Evolutionary conservation across 2,113 vertebrate genomes (phyloP).

Genomic region (Strix aluco): DNA sequence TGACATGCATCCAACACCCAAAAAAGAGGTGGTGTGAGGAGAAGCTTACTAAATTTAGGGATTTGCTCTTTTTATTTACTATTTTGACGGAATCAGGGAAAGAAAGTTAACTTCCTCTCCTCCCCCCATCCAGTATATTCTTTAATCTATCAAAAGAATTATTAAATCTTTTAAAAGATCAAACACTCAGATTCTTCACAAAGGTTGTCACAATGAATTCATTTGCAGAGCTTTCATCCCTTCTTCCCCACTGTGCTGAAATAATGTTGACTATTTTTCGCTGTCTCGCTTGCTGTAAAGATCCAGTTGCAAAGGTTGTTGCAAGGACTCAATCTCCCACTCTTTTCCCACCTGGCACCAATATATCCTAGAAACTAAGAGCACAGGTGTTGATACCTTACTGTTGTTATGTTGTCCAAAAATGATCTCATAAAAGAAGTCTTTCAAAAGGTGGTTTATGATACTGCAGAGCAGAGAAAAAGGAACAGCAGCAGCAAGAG

Average conservation of each 20-base stretch:
- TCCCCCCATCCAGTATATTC: constrained; percentile 47
- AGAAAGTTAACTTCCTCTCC: constrained; percentile 58
- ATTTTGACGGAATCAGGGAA: constrained; percentile 55
- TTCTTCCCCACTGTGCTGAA: constrained; percentile 62
- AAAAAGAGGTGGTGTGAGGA: neutral
- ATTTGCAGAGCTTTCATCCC: constrained; percentile 63
- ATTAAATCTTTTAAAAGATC: constrained; percentile 74
- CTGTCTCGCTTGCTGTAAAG: constrained; percentile 11
- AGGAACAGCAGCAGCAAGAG: fast-evolving
- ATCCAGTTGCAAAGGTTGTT: constrained; percentile 15
- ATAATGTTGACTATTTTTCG: constrained; percentile 36
- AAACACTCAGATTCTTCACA: constrained; percentile 64
- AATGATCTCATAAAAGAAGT: neutral
- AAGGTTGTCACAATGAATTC: constrained; percentile 73
- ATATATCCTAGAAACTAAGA: neutral
- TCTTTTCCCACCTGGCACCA: constrained; percentile 21
- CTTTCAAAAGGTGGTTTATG: neutral
- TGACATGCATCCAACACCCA: neutral
- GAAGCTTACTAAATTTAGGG: neutral
- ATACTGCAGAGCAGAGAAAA: neutral
- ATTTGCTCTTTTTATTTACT: constrained; percentile 57
- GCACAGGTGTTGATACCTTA: neutral
- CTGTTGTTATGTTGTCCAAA: neutral
- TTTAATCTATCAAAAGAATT: constrained; percentile 73
- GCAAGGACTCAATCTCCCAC: neutral